A percentile compares a stretch with the other conserved stretches of the same genome.
These are phyloP conservation scores for Sebastolobus alascanus DNA, from an alignment of 2,797 vertebrate species.

Conservation along the genomic window DNA sequence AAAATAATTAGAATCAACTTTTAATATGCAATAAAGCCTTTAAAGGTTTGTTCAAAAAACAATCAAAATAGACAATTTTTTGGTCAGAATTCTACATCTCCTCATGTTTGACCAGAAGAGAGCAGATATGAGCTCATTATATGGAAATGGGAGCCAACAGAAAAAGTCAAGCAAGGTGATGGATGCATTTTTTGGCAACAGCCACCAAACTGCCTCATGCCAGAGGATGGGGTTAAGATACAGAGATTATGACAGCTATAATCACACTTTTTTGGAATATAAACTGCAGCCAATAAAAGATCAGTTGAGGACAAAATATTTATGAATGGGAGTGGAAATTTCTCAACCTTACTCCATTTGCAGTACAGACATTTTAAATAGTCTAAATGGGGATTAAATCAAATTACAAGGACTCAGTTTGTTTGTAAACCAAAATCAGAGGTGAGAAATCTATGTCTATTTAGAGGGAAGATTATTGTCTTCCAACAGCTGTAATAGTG, in stretches of 20 bases:
- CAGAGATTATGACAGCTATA: conserved; percentile 42
- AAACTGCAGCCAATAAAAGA: conserved; percentile 15
- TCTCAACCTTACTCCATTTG: background rate
- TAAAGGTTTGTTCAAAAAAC: background rate
- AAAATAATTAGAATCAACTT: background rate
- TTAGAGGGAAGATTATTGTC: background rate
- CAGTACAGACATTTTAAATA: background rate
- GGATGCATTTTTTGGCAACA: background rate
- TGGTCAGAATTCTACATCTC: background rate
- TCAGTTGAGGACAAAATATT: background rate
- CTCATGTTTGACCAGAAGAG: background rate
- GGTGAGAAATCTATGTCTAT: background rate
- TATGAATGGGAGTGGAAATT: background rate
- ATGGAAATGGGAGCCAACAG: background rate
- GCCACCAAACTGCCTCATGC: background rate
- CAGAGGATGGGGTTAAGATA: conserved; percentile 10
- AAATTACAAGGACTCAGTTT: background rate
- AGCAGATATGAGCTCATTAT: background rate
- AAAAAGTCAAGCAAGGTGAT: background rate
- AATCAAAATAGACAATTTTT: background rate
- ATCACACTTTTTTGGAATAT: conserved; percentile 24
- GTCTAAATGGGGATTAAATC: background rate
- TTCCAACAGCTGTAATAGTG: background rate
- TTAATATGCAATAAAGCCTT: background rate
- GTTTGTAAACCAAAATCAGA: background rate